Base-by-base conservation (phyloP, 1,140 invertebrate species). In the Diuraphis noxia region DNA sequence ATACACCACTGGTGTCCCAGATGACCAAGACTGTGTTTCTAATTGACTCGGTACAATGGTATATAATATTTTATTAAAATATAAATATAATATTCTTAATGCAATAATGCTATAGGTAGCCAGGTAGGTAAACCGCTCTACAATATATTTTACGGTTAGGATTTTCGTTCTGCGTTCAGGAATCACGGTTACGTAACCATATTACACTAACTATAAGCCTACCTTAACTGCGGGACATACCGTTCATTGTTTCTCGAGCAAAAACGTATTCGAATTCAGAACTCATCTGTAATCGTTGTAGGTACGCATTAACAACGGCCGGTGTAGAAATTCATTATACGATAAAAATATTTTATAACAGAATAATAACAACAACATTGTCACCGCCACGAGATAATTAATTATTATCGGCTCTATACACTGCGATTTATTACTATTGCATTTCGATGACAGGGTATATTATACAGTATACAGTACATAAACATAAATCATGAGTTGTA, bases 21-120 rank as follows among this genome's bases (percentile, higher is more conserved):
- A 91, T 91, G 89, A 91, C 89, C 72, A 81, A 49, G 77, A 82
- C 17, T 52, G 89, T 91, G 89, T 91, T 91, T 91, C 89, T 82
- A 81, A 91, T 91, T 91, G 89, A 77, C 72, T 91, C 56, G 4
- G 56, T 72, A 72, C 56, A 72, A 72, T 72, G 17, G n/a, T n/a
- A 72, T 72, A n/a, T n/a, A 9, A 56, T 23, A 7, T 49, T 23
- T 17, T 7, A 52, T 23, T 52, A 52, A 7, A 7, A 23, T 52
- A 52, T 30, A n/a, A n/a, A n/a, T n/a, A 52, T 52, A 23, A 52
- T 52, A 23, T 56, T 13, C 25, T 63, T 63, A 30, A n/a, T 63
- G 56, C n/a, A 17, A 46, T 49, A 49, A n/a, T n/a, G n/a, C n/a
- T n/a, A n/a, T 49, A 7, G 56, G 13, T n/a, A 72, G 30, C 56